These are phyloP conservation scores for Eudemis profundana DNA, from an alignment of 2,888 invertebrate genomes.

Conservation along the genomic window DNA sequence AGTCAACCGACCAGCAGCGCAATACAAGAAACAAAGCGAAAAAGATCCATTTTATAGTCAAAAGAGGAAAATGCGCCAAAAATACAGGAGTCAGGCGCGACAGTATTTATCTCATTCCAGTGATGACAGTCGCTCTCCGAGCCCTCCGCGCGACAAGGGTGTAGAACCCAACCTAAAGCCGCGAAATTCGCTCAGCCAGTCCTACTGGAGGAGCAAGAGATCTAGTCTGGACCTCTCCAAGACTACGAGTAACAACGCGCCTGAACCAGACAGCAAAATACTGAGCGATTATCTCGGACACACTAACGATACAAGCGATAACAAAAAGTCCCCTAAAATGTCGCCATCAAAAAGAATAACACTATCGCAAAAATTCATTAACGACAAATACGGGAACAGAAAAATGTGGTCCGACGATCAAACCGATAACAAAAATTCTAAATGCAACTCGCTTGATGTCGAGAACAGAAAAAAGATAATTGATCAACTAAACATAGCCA, in stretches of 20 bases:
- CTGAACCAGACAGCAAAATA: slow-evolving; percentile 70
- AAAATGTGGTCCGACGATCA: slow-evolving; percentile 78
- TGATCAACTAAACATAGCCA: slow-evolving; percentile 70
- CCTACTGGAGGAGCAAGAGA: slow-evolving; percentile 80
- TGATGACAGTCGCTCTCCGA: slow-evolving; percentile 86
- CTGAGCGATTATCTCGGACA: slow-evolving; percentile 73
- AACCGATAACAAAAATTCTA: slow-evolving; percentile 67
- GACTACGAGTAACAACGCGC: slow-evolving; percentile 59
- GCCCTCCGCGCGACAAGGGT: slow-evolving; percentile 73
- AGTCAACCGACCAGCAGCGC: slow-evolving; percentile 90
- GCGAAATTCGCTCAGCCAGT: slow-evolving; percentile 80
- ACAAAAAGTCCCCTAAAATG: slow-evolving; percentile 72
- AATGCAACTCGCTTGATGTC: slow-evolving; percentile 65
- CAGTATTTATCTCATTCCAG: slow-evolving; percentile 86
- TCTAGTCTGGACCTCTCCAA: slow-evolving; percentile 76
- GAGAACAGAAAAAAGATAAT: slow-evolving; percentile 75
- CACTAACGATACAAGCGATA: slow-evolving; percentile 68
- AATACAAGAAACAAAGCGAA: slow-evolving; percentile 95
- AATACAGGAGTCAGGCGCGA: slow-evolving; percentile 85
- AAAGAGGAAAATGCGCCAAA: slow-evolving; percentile 88
- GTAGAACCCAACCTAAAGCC: slow-evolving; percentile 70
- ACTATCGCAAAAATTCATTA: slow-evolving; percentile 82
- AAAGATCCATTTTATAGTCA: slow-evolving; percentile 93
- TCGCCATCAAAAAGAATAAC: slow-evolving; percentile 74
- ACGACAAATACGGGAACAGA: slow-evolving; percentile 82